Evolutionary conservation across 2,888 invertebrate species (phyloP).

Genomic region (Melieria omissa): DNA sequence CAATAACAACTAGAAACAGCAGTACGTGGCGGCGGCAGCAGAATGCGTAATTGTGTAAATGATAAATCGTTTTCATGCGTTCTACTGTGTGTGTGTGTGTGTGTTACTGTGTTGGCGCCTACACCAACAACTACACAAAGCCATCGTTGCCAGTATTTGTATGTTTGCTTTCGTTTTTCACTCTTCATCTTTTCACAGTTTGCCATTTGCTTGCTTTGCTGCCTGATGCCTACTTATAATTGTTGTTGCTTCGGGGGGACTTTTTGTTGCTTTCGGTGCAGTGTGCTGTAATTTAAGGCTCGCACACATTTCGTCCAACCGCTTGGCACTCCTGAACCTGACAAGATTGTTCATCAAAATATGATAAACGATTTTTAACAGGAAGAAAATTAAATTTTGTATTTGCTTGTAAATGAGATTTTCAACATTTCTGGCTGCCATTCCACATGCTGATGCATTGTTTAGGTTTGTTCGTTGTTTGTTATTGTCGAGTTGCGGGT

Average conservation of each 20-base stretch:
- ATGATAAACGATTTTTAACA: constrained; percentile 44
- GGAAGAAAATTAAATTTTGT: constrained; percentile 35
- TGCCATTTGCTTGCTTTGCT: neutral
- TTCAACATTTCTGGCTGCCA: neutral
- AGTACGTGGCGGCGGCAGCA: constrained; percentile 37
- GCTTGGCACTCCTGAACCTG: constrained; percentile 9
- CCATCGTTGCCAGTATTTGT: neutral
- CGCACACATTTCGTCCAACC: neutral
- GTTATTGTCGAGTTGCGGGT: too few species aligned
- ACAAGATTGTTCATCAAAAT: constrained; percentile 42
- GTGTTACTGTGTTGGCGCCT: neutral
- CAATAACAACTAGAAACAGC: constrained; percentile 26
- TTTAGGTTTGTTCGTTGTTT: too few species aligned
- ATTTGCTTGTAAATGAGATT: constrained; percentile 19
- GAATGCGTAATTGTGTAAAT: constrained; percentile 49
- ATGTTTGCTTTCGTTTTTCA: neutral
- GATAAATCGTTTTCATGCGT: constrained; percentile 48
- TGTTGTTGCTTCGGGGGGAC: neutral
- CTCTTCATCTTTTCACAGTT: neutral
- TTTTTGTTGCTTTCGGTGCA: neutral
- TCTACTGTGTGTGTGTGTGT: constrained; percentile 12
- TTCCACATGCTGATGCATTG: too few species aligned
- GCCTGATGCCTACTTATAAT: neutral
- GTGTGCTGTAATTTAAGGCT: constrained; percentile 10
- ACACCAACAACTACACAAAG: neutral